phyloP scores from a whole-genome alignment of 2,888 invertebrate genomes.

The Galeopsomyia nigrocyanea region DNA sequence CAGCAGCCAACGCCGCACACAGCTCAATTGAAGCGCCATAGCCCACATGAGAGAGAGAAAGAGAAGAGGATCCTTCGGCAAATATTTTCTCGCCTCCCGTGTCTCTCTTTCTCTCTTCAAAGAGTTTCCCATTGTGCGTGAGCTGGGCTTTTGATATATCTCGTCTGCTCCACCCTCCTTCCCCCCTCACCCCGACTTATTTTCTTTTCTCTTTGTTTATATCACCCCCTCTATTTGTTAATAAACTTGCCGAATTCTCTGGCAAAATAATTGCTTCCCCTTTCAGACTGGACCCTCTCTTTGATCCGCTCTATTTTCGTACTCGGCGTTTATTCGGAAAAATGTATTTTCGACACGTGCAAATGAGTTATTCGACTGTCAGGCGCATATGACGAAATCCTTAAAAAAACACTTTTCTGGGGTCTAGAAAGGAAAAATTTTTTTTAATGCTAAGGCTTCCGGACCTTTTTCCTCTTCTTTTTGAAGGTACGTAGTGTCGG shows the following conservation, averaged over 20 bases:
- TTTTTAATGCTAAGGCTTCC: no score
- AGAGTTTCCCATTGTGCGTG: constrained; percentile 17
- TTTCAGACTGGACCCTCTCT: not conserved
- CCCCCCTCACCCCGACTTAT: constrained; percentile 7
- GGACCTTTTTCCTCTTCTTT: no score
- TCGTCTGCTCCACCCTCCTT: not conserved
- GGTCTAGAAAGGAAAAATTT: no score
- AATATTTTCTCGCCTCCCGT: constrained; percentile 40
- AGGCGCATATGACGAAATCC: no score
- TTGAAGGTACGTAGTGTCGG: no score
- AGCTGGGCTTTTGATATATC: not conserved
- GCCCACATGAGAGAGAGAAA: not conserved
- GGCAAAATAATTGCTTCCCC: constrained; percentile 16
- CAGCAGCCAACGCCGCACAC: not conserved
- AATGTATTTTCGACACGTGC: no score
- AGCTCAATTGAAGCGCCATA: constrained; percentile 18
- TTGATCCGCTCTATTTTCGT: not conserved
- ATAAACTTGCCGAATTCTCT: not conserved
- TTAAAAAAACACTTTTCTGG: no score
- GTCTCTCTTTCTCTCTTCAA: constrained; percentile 25
- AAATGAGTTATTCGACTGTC: no score
- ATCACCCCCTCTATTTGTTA: not conserved
- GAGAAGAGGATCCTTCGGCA: constrained; percentile 39
- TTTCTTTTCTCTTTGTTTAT: constrained; percentile 21
- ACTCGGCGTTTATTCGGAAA: not conserved